phyloP scores from a whole-genome alignment of 2,113 vertebrate genomes.

The Eurystomus gularis region DNA sequence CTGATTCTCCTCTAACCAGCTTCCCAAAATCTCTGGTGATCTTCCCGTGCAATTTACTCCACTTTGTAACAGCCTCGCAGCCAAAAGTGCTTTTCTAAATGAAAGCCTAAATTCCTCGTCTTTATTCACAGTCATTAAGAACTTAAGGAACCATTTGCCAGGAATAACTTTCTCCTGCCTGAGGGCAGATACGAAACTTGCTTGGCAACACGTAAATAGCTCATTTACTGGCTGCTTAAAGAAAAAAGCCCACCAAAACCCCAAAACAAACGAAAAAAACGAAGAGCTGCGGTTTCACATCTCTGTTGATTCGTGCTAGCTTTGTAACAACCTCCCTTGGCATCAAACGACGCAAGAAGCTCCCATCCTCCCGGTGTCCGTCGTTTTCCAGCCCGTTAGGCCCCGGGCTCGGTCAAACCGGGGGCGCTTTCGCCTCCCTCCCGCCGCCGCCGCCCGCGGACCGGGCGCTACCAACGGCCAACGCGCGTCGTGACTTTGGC shows the following conservation, averaged over 20 bases:
- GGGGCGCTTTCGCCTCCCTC: neutral
- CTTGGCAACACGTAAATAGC: neutral
- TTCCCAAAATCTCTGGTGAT: neutral
- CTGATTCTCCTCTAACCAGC: neutral
- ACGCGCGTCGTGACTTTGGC: neutral
- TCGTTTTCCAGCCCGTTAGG: accelerated
- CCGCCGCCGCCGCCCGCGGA: neutral
- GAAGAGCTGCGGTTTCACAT: neutral
- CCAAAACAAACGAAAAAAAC: neutral
- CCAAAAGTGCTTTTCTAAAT: neutral
- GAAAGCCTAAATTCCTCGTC: neutral
- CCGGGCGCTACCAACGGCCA: neutral
- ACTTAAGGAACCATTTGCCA: neutral
- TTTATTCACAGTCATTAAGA: neutral
- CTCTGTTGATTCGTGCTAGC: neutral
- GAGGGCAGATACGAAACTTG: neutral
- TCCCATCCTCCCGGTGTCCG: accelerated
- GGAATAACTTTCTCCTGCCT: neutral
- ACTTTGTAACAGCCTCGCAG: neutral
- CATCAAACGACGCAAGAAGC: neutral
- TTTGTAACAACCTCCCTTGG: too few relatives aligned
- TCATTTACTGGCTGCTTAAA: neutral
- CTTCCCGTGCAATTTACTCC: neutral
- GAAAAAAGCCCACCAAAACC: too few relatives aligned
- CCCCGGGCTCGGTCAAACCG: accelerated